Conservation (phyloP, 2,888 invertebrate species). For the Leptopterna dolabrata region DNA sequence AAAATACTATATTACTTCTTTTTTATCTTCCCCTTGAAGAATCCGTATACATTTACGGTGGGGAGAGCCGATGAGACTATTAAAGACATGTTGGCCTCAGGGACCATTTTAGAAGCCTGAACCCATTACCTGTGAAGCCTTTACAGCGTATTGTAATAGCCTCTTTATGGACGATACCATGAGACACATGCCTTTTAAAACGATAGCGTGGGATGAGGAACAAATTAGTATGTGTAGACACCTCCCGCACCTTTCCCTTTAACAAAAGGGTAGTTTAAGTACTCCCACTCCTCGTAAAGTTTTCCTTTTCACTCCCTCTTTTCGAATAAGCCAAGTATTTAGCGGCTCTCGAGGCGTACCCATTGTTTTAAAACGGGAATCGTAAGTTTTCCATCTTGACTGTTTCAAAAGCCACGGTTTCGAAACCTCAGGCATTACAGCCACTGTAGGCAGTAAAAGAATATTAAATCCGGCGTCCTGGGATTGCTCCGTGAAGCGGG, state of each 20-base stretch:
- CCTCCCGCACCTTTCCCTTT: not conserved
- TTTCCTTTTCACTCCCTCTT: not conserved
- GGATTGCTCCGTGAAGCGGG: not conserved
- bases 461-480: not conserved
- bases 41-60: not conserved
- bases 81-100: not conserved
- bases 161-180: not conserved
- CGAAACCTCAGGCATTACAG: not conserved
- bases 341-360: not conserved
- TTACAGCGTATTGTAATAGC: conserved; percentile 1
- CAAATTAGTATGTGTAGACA: conserved; percentile 13
- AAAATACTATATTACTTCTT: not conserved
- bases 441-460: not conserved
- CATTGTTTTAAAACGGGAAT: not conserved
- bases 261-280: not conserved
- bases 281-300: not conserved
- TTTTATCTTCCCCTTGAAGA: too few relatives aligned
- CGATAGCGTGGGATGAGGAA: not conserved
- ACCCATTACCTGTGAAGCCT: conserved; percentile 8
- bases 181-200: conserved; percentile 6
- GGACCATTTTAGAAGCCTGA: not conserved
- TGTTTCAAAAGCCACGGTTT: not conserved
- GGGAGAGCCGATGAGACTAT: not conserved
- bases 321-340: not conserved
- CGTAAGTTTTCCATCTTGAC: not conserved